Evolutionary conservation across 2,797 vertebrate species (phyloP).

Genomic region (Serranus cabrilla): DNA sequence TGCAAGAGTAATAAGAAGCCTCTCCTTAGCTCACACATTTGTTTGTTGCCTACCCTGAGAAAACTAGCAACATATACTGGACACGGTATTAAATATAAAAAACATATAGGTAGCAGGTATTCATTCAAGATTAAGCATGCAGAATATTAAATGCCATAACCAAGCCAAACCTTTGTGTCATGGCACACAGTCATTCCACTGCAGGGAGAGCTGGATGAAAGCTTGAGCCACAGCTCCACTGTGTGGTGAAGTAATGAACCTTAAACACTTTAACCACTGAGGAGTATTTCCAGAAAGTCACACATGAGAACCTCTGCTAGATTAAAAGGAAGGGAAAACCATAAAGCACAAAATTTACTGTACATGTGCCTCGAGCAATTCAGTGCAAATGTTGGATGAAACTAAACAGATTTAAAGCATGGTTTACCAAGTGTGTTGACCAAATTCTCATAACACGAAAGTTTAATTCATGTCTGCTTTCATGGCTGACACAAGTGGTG

Average conservation of each 20-base stretch:
- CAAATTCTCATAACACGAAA: neutral
- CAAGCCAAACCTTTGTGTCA: neutral
- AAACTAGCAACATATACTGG: neutral
- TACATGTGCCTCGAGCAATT: neutral
- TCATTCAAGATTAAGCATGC: conserved; percentile 30
- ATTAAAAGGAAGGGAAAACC: neutral
- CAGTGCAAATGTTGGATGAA: neutral
- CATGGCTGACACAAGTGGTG: neutral
- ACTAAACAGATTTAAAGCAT: neutral
- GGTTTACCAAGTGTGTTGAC: neutral
- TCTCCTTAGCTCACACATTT: neutral
- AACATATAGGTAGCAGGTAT: conserved; percentile 9
- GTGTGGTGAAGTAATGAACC: conserved; percentile 49
- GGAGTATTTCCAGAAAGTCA: neutral
- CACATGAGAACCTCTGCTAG: neutral
- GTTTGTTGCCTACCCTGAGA: neutral
- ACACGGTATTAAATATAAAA: neutral
- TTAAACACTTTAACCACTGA: neutral
- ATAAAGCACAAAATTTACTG: neutral
- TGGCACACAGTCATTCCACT: conserved; percentile 2
- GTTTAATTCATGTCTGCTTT: neutral
- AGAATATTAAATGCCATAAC: conserved; percentile 5
- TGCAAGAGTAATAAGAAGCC: conserved; percentile 19
- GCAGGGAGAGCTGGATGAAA: conserved; percentile 6
- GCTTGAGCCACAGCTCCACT: conserved; percentile 72